Conservation (phyloP, 2,113 vertebrate species). For the Archilochus colubris region DNA sequence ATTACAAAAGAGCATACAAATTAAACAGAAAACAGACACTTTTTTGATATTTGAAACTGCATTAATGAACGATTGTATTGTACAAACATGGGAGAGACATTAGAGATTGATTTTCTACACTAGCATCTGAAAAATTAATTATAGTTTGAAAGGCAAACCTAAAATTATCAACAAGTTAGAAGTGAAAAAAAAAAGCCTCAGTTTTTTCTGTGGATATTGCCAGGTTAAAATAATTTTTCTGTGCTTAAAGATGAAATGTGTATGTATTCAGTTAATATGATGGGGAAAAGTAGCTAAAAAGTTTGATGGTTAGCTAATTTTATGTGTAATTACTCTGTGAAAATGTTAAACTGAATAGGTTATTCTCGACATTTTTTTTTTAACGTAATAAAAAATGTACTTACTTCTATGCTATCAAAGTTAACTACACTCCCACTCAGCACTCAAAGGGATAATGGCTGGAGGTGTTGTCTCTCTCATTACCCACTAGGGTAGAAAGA, state of each 20-base stretch:
- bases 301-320: slow-evolving; percentile 56
- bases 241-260: slow-evolving; percentile 17
- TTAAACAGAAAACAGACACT: slow-evolving; percentile 33
- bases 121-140: background rate
- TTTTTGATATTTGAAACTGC: slow-evolving; percentile 13
- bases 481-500: slow-evolving; percentile 74
- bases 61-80: background rate
- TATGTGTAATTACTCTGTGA: slow-evolving; percentile 62
- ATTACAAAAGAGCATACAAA: slow-evolving; percentile 28
- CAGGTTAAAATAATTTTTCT: slow-evolving; percentile 30
- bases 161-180: slow-evolving; percentile 3
- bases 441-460: slow-evolving; percentile 68
- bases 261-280: slow-evolving; percentile 26
- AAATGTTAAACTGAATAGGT: slow-evolving; percentile 68
- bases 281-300: slow-evolving; percentile 48
- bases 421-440: slow-evolving; percentile 73
- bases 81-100: background rate
- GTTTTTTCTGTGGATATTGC: background rate
- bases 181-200: background rate
- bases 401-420: slow-evolving; percentile 66
- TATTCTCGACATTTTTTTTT: slow-evolving; percentile 48
- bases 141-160: background rate
- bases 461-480: slow-evolving; percentile 77
- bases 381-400: slow-evolving; percentile 59
- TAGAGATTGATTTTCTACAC: background rate